Conservation (phyloP, 2,888 invertebrate species). For the Temnothorax unifasciatus region DNA sequence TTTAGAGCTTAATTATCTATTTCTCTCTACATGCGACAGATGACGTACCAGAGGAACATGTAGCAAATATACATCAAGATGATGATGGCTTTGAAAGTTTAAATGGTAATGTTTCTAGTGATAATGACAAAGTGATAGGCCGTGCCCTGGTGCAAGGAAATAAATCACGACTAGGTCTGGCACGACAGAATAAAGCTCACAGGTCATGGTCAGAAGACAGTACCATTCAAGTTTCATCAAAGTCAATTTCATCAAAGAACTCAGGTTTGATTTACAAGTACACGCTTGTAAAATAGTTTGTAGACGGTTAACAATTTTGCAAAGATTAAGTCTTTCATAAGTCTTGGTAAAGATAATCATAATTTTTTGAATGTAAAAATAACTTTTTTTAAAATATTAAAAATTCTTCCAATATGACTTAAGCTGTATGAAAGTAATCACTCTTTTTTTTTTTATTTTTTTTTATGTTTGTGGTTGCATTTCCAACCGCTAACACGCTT, state of each 20-base stretch:
- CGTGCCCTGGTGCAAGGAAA: slow-evolving; percentile 42
- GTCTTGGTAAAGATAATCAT: not conserved
- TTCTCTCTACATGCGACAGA: slow-evolving; percentile 60
- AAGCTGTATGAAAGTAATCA: not conserved
- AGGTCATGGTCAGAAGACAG: slow-evolving; percentile 56
- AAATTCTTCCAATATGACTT: not conserved
- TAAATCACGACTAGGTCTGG: slow-evolving; percentile 44
- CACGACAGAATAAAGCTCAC: slow-evolving; percentile 58
- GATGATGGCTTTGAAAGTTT: slow-evolving; percentile 96
- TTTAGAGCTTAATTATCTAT: slow-evolving; percentile 3
- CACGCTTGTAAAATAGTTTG: slow-evolving; percentile 25
- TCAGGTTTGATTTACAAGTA: slow-evolving; percentile 70
- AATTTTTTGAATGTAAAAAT: too few species aligned
- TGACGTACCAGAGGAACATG: slow-evolving; percentile 73
- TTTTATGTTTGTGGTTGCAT: slow-evolving; percentile 33
- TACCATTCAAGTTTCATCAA: slow-evolving; percentile 11
- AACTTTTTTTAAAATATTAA: not conserved
- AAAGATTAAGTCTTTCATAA: not conserved
- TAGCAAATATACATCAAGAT: slow-evolving; percentile 86
- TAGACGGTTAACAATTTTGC: slow-evolving; percentile 8
- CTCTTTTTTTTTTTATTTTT: slow-evolving; percentile 39
- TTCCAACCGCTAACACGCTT: slow-evolving; percentile 68
- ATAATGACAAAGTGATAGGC: slow-evolving; percentile 86
- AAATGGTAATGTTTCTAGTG: slow-evolving; percentile 93
- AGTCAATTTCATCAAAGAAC: slow-evolving; percentile 58